Percentiles rank a stretch among this genome's conserved stretches.
phyloP scores from a whole-genome alignment of 2,797 vertebrate species.

The Hypotaenidia okinawae region DNA sequence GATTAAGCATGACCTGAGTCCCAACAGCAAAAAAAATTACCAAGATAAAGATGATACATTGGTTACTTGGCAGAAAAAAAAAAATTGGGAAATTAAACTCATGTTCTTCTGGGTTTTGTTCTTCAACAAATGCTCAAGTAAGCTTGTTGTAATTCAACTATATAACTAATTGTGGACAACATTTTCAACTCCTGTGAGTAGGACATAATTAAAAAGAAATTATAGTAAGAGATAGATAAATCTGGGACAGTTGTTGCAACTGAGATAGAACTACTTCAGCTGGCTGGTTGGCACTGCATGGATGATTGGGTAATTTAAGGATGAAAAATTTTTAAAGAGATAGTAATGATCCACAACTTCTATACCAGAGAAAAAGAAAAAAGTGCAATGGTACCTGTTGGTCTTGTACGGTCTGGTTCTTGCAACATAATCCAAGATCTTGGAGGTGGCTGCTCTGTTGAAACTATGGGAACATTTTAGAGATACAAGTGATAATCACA shows the following conservation, averaged over 20 bases:
- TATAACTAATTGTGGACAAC: background rate
- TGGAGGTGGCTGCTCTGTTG: constrained; percentile 93
- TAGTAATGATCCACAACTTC: background rate
- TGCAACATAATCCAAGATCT: constrained; percentile 96
- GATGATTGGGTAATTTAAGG: background rate
- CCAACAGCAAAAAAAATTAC: background rate
- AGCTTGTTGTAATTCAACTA: background rate
- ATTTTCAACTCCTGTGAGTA: background rate
- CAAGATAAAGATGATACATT: background rate
- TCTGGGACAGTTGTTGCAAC: background rate
- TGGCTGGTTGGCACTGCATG: background rate
- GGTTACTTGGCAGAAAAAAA: background rate
- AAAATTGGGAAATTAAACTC: background rate
- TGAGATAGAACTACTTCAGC: background rate
- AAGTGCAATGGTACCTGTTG: constrained; percentile 77
- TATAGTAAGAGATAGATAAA: background rate
- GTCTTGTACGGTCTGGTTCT: constrained; percentile 91
- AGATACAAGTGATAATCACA: constrained; percentile 61
- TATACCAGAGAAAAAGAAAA: background rate
- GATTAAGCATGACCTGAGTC: background rate
- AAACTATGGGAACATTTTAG: constrained; percentile 79
- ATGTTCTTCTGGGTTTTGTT: background rate
- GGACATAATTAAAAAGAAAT: background rate
- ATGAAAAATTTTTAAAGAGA: background rate
- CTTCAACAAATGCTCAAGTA: background rate